Base-by-base conservation (phyloP, 2,888 invertebrate genomes). In the Drosophila kanekoi region DNA sequence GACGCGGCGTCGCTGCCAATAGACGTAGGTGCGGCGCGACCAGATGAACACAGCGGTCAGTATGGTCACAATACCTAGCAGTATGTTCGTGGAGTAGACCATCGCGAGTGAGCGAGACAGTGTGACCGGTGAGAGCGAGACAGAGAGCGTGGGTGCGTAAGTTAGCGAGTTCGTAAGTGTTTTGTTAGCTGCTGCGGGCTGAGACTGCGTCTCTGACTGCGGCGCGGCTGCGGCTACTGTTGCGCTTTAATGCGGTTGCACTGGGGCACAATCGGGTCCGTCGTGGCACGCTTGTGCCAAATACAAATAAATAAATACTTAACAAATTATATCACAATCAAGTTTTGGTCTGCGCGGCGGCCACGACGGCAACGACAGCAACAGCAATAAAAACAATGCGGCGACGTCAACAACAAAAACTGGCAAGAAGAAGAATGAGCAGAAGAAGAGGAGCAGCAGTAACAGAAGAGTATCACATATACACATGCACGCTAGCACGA, bases 11-110 rank as follows among this genome's bases (percentile, higher is more conserved):
- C 91, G 88, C 66, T 89, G 92, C 93, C 87, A 92, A 57, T 91
- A 92, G 35, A 88, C 86, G 48, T 89, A 91, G 54, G 96, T 87
- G 79, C 91, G 92, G n/a, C 91, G 81, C 57, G 91, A 91, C 80
- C 91, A 86, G 43, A 88, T 79, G 47, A 91, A 81, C 41, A 90
- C 77, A 0, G 75, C 86, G 43, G 91, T 88, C 63, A 89, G 53
- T 53, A 91, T 57, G 53, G 91, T 90, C 35, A 91, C 81, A 33
- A 89, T 89, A 47, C 72, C 79, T 60, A 90, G 82, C 72, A 90
- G 72, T 61, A 90, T 84, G 56, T 84, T 90, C 37, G 91, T 90
- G 41, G 90, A 88, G 73, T 91, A 90, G 13, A 89, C 91, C 90
- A 90, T 90, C 49, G 52, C 51, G 62, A 63, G 40, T 53, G 65